Percentiles rank a stretch among this genome's conserved stretches.
Conservation (phyloP, 1,140 invertebrate species). For the Cryptotermes secundus region DNA sequence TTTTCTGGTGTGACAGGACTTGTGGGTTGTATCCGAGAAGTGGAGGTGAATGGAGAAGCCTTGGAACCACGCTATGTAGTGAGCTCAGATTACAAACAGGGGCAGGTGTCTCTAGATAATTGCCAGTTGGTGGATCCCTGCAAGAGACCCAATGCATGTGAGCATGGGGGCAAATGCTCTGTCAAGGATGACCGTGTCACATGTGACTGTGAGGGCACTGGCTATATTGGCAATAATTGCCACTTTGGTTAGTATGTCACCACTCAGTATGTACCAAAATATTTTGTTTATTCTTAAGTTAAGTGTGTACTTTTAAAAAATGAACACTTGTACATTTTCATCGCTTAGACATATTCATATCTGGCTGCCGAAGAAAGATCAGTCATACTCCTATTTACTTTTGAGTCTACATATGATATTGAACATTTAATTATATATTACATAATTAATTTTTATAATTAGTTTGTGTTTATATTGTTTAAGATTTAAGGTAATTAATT, state of each 20-base stretch:
- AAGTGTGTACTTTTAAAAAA: too few relatives aligned
- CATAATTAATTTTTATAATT: too few relatives aligned
- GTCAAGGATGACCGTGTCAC: slow-evolving; percentile 83
- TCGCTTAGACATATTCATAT: too few relatives aligned
- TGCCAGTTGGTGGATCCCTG: slow-evolving; percentile 90
- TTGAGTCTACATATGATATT: too few relatives aligned
- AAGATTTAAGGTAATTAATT: too few relatives aligned
- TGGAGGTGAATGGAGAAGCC: slow-evolving; percentile 73
- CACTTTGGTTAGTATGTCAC: slow-evolving; percentile 72
- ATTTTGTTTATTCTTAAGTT: too few relatives aligned
- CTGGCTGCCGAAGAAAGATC: too few relatives aligned
- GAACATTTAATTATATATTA: too few relatives aligned
- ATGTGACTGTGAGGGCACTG: slow-evolving; percentile 86
- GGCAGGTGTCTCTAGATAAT: slow-evolving; percentile 87
- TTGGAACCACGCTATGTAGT: slow-evolving; percentile 79
- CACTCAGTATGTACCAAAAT: not conserved
- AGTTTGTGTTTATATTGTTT: too few relatives aligned
- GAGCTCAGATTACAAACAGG: slow-evolving; percentile 75
- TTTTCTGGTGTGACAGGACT: slow-evolving; percentile 55
- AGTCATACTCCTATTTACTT: too few relatives aligned
- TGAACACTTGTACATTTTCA: too few relatives aligned
- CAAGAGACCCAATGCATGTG: slow-evolving; percentile 82
- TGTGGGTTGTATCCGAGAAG: slow-evolving; percentile 87
- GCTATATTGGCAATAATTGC: slow-evolving; percentile 86
- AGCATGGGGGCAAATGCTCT: slow-evolving; percentile 86